Conservation (phyloP, 2,113 vertebrate species). For the Cebus imitator region DNA sequence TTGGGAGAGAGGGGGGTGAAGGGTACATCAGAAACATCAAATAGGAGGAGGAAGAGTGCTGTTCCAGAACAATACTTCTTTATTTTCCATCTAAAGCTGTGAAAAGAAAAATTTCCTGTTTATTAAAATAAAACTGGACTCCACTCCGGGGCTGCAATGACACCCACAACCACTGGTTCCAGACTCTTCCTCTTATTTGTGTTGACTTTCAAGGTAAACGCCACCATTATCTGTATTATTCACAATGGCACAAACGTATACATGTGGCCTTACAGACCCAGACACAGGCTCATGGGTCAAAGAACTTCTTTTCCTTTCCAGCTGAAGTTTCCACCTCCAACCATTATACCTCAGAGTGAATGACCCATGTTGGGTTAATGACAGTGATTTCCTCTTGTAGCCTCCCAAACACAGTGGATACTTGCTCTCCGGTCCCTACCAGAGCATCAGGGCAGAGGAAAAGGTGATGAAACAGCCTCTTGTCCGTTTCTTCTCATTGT, state of each 20-base stretch:
- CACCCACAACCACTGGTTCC: not conserved
- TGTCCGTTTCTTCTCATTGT: conserved; percentile 85
- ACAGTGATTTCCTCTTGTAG: conserved; percentile 83
- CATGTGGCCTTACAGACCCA: not conserved
- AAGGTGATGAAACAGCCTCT: conserved; percentile 82
- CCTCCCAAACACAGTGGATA: conserved; percentile 82
- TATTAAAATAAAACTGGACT: not conserved
- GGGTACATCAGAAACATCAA: not conserved
- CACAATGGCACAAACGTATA: not conserved
- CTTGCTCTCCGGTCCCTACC: conserved; percentile 78
- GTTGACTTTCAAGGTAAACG: not conserved
- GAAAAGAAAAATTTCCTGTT: conserved; percentile 64
- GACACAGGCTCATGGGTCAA: conserved; percentile 21
- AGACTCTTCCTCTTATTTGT: not conserved
- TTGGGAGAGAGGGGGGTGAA: not conserved
- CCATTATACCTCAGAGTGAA: conserved; percentile 61
- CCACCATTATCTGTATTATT: not conserved
- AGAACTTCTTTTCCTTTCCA: conserved; percentile 63
- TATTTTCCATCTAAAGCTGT: conserved; percentile 36
- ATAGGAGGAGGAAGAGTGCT: not conserved
- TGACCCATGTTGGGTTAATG: conserved; percentile 80
- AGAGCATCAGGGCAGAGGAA: conserved; percentile 83
- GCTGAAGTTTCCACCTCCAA: conserved; percentile 68
- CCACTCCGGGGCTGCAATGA: not conserved
- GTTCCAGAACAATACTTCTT: conserved; percentile 2